Percentiles rank a stretch among this genome's conserved stretches.
These are phyloP conservation scores for Phoxinus dragarum DNA, from an alignment of 2,797 vertebrate genomes.

Conservation along the genomic window DNA sequence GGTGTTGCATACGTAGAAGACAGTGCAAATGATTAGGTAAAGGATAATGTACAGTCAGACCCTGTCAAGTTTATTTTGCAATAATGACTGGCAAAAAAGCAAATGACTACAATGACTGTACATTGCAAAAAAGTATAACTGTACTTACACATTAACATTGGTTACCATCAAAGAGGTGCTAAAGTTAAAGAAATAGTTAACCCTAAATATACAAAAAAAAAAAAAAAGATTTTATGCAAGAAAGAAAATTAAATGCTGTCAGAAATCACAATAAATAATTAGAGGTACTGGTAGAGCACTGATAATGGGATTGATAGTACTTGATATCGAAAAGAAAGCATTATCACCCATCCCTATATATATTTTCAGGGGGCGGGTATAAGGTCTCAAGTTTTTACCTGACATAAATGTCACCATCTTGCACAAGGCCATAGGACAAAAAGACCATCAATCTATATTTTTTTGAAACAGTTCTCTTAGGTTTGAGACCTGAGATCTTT, in stretches of 20 bases:
- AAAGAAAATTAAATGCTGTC: neutral
- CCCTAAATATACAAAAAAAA: neutral
- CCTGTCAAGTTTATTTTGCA: neutral
- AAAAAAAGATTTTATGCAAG: neutral
- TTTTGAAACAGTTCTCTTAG: neutral
- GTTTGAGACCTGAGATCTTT: neutral
- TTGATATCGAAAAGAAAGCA: neutral
- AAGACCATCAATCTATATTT: neutral
- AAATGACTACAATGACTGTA: neutral
- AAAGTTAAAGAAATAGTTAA: neutral
- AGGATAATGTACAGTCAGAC: neutral
- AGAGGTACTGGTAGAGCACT: neutral
- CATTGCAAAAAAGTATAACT: neutral
- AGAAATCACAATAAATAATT: neutral
- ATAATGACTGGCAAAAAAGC: no score
- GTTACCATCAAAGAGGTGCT: neutral
- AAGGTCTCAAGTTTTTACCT: neutral
- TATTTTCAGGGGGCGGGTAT: neutral
- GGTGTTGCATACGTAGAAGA: constrained; percentile 56
- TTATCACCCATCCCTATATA: neutral
- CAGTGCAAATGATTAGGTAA: neutral
- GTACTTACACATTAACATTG: neutral
- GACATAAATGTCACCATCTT: neutral
- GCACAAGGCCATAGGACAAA: neutral
- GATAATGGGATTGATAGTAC: neutral